Evolutionary conservation across 2,113 vertebrate species (phyloP).

Genomic region (Pomatostomus ruficeps): DNA sequence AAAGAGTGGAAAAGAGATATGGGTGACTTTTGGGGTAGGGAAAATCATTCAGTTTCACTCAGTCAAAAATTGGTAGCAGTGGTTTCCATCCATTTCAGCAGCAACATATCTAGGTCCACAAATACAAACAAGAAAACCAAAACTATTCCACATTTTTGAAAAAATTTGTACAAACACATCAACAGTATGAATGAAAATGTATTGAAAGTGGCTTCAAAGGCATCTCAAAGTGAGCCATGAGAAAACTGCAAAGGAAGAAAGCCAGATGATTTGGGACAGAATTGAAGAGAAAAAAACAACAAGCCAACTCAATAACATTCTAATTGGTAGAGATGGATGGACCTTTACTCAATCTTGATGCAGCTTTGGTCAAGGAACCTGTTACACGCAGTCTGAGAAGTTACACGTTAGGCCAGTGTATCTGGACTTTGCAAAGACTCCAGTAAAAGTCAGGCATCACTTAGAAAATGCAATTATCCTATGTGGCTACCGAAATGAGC

Average conservation of each 20-base stretch:
- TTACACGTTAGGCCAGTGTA: background rate
- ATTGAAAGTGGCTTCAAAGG: background rate
- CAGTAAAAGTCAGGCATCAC: background rate
- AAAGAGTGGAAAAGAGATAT: background rate
- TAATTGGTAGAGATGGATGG: background rate
- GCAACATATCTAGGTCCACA: background rate
- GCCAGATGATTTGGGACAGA: background rate
- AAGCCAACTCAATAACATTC: background rate
- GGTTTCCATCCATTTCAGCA: background rate
- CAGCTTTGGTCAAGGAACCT: background rate
- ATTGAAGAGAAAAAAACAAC: background rate
- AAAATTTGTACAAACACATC: background rate
- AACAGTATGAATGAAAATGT: background rate
- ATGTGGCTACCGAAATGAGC: rapidly evolving
- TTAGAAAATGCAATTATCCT: background rate
- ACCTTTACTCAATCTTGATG: background rate
- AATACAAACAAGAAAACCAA: background rate
- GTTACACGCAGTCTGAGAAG: background rate
- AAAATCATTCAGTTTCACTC: background rate
- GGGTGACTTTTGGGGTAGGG: background rate
- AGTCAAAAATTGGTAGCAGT: background rate
- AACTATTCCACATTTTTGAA: background rate
- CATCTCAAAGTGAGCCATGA: background rate
- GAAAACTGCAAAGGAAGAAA: background rate
- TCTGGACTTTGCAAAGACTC: background rate